Base-by-base conservation (phyloP, 2,888 invertebrate genomes). In the Oxystoma pomonae region DNA sequence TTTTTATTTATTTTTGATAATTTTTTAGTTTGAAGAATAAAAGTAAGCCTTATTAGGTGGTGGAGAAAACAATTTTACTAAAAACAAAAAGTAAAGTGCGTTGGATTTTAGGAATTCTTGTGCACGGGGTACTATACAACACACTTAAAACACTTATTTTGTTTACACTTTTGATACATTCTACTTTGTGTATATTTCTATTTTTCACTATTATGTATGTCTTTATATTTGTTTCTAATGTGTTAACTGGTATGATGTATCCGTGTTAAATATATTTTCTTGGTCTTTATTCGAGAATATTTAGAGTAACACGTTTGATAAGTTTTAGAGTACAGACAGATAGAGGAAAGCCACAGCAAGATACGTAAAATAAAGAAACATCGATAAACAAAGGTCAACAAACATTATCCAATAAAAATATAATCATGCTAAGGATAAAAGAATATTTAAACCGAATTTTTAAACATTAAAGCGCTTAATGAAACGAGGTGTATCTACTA, bases 391-490 rank as follows among this genome's bases (percentile, higher is more conserved):
- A 22, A 55, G 21, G 51, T 53, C 59, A 9, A 59, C 51, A 51
- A 16, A 20, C 53, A 21, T 19, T 55, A 59, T 16, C 59, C 50
- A 18, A 49, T 50, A 2, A 5, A 19, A n/a, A 50, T 56, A 60
- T 49, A 49, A 35, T 56, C 60, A 60, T 60, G 55, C 16, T 20
- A 60, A n/a, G 12, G 51, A 60, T 16, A 58, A 56, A 56, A 56
- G 22, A 16, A 56, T 19, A 18, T 56, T 16, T 20, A 16, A 56
- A 22, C n/a, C n/a, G 20, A 12, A 56, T n/a, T n/a, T n/a, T n/a
- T n/a, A n/a, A n/a, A n/a, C 22, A 20, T 56, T 19, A 1, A n/a
- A n/a, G n/a, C n/a, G n/a, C n/a, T n/a, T n/a, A n/a, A n/a, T n/a
- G n/a, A n/a, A n/a, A n/a, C n/a, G n/a, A n/a, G n/a, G n/a, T n/a